Conservation (phyloP, 2,888 invertebrate genomes). For the Himalopsyche anomala region DNA sequence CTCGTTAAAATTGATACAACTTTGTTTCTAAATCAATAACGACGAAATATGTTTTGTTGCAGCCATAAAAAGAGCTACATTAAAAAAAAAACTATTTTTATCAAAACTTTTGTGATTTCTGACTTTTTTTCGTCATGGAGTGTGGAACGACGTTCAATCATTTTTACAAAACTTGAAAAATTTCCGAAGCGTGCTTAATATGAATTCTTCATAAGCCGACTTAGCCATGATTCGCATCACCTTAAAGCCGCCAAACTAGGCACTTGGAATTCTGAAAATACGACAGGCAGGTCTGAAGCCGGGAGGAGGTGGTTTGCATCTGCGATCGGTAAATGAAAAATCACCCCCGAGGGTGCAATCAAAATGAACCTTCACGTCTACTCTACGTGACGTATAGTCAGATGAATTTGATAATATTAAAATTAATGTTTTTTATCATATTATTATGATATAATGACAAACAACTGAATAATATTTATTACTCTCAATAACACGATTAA, state of each 20-base stretch:
- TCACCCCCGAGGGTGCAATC: slow-evolving; percentile 57
- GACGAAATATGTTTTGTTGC: too few relatives aligned
- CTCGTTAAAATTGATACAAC: too few relatives aligned
- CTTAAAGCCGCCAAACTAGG: background rate
- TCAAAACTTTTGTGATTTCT: background rate
- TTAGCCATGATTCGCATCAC: slow-evolving; percentile 17
- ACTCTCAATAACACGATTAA: too few relatives aligned
- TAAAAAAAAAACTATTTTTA: too few relatives aligned
- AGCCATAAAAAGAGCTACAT: too few relatives aligned
- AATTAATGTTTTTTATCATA: too few relatives aligned
- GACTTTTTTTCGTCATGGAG: background rate
- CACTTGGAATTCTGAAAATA: slow-evolving; percentile 15
- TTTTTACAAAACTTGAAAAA: slow-evolving; percentile 2
- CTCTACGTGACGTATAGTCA: background rate
- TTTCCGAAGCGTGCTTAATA: background rate
- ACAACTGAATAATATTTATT: too few relatives aligned
- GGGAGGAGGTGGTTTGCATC: slow-evolving; percentile 48
- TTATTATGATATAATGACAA: too few relatives aligned
- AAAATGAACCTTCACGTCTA: slow-evolving; percentile 49
- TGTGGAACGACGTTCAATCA: background rate
- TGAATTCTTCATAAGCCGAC: background rate
- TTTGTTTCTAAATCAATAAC: too few relatives aligned
- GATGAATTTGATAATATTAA: too few relatives aligned
- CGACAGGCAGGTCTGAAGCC: background rate
- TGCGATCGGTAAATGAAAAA: slow-evolving; percentile 57